phyloP scores from a whole-genome alignment of 2,113 vertebrate species.

The Dolichotis patagonum region DNA sequence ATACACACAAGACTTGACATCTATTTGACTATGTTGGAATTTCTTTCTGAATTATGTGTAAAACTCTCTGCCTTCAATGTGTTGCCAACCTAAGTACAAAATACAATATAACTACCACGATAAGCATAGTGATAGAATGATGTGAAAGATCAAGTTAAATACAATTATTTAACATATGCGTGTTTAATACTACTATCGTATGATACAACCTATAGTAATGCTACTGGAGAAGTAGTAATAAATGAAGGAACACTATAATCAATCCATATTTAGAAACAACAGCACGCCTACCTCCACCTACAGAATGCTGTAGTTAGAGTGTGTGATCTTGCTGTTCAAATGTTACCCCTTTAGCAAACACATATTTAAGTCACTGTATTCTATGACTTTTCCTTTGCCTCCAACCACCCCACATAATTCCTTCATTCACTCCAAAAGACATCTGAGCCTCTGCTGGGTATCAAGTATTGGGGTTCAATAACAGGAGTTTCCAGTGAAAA shows the following conservation, averaged over 20 bases:
- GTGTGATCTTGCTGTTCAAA: background rate
- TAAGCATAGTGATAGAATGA: slow-evolving; percentile 48
- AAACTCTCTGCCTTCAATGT: background rate
- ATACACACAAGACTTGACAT: background rate
- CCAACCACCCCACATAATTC: background rate
- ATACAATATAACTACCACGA: slow-evolving; percentile 46
- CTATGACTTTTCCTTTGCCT: slow-evolving; percentile 20
- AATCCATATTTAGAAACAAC: background rate
- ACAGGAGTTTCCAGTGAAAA: background rate
- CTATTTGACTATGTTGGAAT: background rate
- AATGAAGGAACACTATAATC: background rate
- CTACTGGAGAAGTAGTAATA: background rate
- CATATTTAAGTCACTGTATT: background rate
- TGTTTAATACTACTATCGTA: background rate
- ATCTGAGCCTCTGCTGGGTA: background rate
- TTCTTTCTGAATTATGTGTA: slow-evolving; percentile 16
- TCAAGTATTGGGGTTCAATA: background rate
- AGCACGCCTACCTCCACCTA: background rate
- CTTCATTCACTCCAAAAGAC: slow-evolving; percentile 13
- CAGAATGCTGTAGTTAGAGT: background rate
- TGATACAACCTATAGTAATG: background rate
- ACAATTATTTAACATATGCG: background rate
- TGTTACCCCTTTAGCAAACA: background rate
- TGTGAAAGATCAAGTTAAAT: slow-evolving; percentile 11
- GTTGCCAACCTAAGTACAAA: slow-evolving; percentile 42